phyloP scores from a whole-genome alignment of 2,797 vertebrate genomes.

The Phataginus tricuspis region DNA sequence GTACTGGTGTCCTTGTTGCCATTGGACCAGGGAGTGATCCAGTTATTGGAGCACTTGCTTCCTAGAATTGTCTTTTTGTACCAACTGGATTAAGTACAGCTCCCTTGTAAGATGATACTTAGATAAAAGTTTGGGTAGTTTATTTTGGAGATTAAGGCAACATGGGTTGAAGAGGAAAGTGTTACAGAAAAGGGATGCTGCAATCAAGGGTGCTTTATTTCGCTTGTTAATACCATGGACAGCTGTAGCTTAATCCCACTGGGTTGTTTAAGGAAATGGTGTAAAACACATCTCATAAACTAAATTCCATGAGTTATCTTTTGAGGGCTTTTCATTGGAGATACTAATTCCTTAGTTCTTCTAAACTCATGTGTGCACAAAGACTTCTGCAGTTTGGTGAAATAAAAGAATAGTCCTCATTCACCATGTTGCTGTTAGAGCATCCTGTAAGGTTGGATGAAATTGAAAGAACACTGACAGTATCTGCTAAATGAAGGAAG shows the following conservation, averaged over 20 bases:
- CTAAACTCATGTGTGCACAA: neutral
- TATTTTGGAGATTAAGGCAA: neutral
- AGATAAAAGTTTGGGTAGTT: neutral
- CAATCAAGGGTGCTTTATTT: neutral
- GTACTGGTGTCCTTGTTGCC: neutral
- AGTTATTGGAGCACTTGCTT: neutral
- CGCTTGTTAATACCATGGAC: neutral
- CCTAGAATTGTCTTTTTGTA: neutral
- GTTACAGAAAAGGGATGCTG: neutral
- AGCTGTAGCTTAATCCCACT: neutral
- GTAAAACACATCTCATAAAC: neutral
- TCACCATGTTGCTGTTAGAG: neutral
- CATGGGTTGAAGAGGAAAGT: neutral
- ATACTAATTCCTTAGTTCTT: neutral
- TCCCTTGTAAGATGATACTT: neutral
- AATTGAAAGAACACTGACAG: neutral
- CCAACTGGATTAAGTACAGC: neutral
- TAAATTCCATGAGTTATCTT: neutral
- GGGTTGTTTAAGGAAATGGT: neutral
- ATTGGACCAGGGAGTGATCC: neutral
- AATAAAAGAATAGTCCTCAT: neutral
- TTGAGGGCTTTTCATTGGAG: neutral
- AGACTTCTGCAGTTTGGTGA: neutral
- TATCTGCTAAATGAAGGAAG: neutral
- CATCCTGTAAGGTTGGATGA: neutral